These are phyloP conservation scores for Lypha dubia DNA, from an alignment of 2,888 invertebrate species.

Conservation along the genomic window DNA sequence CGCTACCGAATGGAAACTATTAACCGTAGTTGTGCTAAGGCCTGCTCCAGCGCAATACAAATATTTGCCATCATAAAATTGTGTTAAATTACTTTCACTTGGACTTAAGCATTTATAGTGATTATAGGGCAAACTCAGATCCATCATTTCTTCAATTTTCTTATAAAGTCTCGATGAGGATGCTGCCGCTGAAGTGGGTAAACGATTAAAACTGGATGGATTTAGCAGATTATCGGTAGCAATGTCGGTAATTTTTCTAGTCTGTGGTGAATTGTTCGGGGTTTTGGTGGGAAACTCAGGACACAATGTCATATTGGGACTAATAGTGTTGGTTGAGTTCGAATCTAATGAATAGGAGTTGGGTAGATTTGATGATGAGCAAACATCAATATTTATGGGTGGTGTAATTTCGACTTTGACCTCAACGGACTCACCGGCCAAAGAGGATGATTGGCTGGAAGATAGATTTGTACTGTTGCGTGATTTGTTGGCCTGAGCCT, in stretches of 20 bases:
- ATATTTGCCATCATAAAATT: conserved; percentile 82
- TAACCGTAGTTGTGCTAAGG: conserved; percentile 63
- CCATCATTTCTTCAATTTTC: conserved; percentile 84
- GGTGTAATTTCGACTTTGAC: conserved; percentile 84
- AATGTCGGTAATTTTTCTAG: conserved; percentile 82
- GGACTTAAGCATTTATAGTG: conserved; percentile 89
- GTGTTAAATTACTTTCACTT: conserved; percentile 84
- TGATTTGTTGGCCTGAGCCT: conserved; percentile 81
- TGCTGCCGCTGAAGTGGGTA: conserved; percentile 80
- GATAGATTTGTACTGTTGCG: conserved; percentile 83
- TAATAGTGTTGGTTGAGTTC: conserved; percentile 81
- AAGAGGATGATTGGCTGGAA: conserved; percentile 83
- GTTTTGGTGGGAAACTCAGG: conserved; percentile 81
- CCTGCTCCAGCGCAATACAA: conserved; percentile 76
- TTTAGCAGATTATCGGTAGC: conserved; percentile 82
- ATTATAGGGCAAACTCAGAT: conserved; percentile 89
- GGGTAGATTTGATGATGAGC: conserved; percentile 78
- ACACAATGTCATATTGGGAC: conserved; percentile 80
- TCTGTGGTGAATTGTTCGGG: conserved; percentile 79
- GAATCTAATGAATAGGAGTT: conserved; percentile 83
- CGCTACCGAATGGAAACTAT: conserved; percentile 73
- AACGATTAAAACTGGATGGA: conserved; percentile 82
- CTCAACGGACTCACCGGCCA: conserved; percentile 83
- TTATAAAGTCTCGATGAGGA: conserved; percentile 83
- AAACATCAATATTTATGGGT: conserved; percentile 79